Evolutionary conservation across 2,113 vertebrate species (phyloP), one percentile per base, ranked within the genome.

Genomic region (Tapirus terrestris): DNA sequence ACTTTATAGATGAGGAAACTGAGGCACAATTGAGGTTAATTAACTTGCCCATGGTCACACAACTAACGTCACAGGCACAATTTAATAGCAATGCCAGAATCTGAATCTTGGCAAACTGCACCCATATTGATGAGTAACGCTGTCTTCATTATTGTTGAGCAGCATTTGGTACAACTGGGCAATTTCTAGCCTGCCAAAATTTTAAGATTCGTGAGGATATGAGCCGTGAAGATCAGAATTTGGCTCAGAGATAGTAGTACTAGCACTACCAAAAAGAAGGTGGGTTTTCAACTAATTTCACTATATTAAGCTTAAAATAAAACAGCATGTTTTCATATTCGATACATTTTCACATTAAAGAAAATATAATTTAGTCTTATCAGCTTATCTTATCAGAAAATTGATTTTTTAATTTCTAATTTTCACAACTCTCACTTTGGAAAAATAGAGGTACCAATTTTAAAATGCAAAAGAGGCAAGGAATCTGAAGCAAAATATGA

Each of bases 381-480:
- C n/a, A 76, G 39, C 48, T 48, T 48, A 48, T 23, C 45, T 68
- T 77, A 61, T 60, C 56, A 61, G 39, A 23, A 45, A 86, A 90
- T 23, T 45, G 2, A 36, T 53, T 89, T 89, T 86, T 77, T 75
- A 96, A 93, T 29, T 2, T 70, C 84, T 60, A 58, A n/a, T 65
- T 56, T 95, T 89, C 56, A 29, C 48, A 95, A 90, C 27, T 90
- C 11, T 51, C 0, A 20, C 36, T 75, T 85, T 36, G 3, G 33
- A 89, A 92, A 92, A 92, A 33, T 31, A 61, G 93, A 93, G 45
- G 31, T 27, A 61, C 17, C 31, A 79, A 91, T 31, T 93, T 88
- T 73, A 93, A 97, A 97, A 93, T 36, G 17, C 17, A 93, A 93
- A 39, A n/a, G 10, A 96, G 27, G 31, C 48, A 79, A 77, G 39